A percentile compares a stretch with the other conserved stretches of the same genome.
These are phyloP conservation scores for Odontomachus brunneus DNA, from an alignment of 1,140 invertebrate genomes.

Conservation along the genomic window DNA sequence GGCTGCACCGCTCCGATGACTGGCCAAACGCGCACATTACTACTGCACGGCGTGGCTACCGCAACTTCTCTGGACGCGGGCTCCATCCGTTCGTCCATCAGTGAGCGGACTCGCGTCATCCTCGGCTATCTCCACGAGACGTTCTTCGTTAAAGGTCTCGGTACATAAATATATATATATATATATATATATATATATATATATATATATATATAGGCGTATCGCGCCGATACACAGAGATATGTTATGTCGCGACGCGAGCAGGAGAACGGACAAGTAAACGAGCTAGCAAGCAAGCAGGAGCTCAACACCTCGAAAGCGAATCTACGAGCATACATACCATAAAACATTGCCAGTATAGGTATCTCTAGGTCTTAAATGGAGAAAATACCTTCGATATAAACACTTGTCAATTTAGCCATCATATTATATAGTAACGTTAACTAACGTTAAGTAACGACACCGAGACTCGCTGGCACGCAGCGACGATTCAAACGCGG, in stretches of 20 bases:
- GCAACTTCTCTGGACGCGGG: constrained; percentile 22
- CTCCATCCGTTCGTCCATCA: constrained; percentile 29
- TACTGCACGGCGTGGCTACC: constrained; percentile 51
- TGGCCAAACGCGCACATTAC: constrained; percentile 50
- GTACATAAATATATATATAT: background rate
- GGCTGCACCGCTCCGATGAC: background rate
- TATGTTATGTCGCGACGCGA: background rate
- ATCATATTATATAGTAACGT: constrained; percentile 69
- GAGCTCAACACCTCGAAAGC: constrained; percentile 51
- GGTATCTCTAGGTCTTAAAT: constrained; percentile 69
- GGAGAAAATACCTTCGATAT: constrained; percentile 70
- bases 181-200: too few relatives aligned
- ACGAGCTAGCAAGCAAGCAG: background rate
- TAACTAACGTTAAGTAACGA: constrained; percentile 68
- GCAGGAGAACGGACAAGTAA: too few relatives aligned
- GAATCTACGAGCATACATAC: constrained; percentile 68
- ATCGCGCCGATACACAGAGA: constrained; percentile 14
- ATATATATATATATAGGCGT: background rate
- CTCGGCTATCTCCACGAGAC: constrained; percentile 35
- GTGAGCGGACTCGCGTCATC: background rate
- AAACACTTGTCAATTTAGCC: constrained; percentile 76
- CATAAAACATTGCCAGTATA: constrained; percentile 76
- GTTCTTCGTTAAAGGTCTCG: constrained; percentile 44
- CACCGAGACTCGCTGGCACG: constrained; percentile 43
- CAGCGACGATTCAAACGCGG: constrained; percentile 51